Base-by-base conservation (phyloP, 2,888 invertebrate genomes). In the Nymphalis urticae region DNA sequence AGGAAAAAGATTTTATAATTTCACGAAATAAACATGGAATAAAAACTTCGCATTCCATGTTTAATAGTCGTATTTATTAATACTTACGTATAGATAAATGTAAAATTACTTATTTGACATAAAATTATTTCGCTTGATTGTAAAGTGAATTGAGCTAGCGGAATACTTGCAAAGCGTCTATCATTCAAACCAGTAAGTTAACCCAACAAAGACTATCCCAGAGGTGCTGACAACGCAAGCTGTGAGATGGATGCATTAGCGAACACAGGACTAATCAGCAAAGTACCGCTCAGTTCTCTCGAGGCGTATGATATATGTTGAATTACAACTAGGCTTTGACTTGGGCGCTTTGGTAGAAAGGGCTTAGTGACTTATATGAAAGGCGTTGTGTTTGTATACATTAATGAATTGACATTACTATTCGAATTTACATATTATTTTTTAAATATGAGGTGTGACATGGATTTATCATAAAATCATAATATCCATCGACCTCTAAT, bases 231-330 rank as follows among this genome's bases (percentile, higher is more conserved):
- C 68, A 67, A 70, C 70, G 69, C 61, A 50, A 69, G 65, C 64
- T 53, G 65, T 66, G 75, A 70, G 73, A 74, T 73, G 70, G 75
- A 69, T 77, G 76, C 75, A 76, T 79, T 77, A 79, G 73, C 64
- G 59, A 71, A 65, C 69, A 68, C 61, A 69, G 70, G 72, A 70
- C 71, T 77, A 75, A 75, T 76, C 74, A 75, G 73, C 54, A 65
- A 68, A 70, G 67, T 56, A 67, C 64, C 65, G 68, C 67, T 60
- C 64, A 53, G 53, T 24, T 53, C 53, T 75, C 73, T 56, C 63
- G 71, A 70, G 74, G 68, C 70, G 61, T 66, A 36, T 69, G 60
- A 63, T 66, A 58, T 72, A 67, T 73, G 71, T 75, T 68, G 70
- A 76, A 76, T 71, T 72, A 73, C 70, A 72, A 32, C 56, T 50